These are phyloP conservation scores for Delichon dasypus DNA, from an alignment of 2,797 vertebrate genomes.

Conservation along the genomic window DNA sequence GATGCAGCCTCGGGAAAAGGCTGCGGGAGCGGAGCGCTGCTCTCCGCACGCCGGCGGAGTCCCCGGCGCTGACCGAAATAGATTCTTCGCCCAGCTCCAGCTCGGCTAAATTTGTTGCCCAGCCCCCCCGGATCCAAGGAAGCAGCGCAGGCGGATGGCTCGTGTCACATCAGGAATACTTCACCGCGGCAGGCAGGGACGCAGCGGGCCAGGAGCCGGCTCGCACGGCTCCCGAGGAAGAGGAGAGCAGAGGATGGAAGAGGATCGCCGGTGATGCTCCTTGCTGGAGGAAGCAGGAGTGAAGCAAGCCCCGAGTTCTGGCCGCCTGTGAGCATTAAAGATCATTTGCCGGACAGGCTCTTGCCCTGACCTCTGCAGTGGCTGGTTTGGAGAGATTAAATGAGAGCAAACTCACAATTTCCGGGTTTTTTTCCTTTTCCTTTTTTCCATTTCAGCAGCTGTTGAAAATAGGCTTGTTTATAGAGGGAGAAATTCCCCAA, in stretches of 20 bases:
- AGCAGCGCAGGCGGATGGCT: not conserved
- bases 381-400: not conserved
- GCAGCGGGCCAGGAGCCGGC: not conserved
- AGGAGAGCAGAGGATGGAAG: too few relatives aligned
- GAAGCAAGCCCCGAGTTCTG: not conserved
- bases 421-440: rapidly evolving
- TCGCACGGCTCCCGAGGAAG: not conserved
- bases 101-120: not conserved
- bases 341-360: not conserved
- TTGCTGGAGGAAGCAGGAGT: not conserved
- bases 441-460: not conserved
- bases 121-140: rapidly evolving
- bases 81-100: not conserved
- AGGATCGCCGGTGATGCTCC: rapidly evolving
- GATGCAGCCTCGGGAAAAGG: not conserved
- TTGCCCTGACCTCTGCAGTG: not conserved
- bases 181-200: rapidly evolving
- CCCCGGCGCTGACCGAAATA: not conserved
- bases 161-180: not conserved
- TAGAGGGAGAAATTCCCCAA: not conserved
- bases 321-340: not conserved
- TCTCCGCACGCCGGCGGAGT: rapidly evolving
- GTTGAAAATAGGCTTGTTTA: not conserved
- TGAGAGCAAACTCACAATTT: not conserved
- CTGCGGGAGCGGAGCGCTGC: rapidly evolving